phyloP scores from a whole-genome alignment of 1,140 invertebrate species.

The Octopus sinensis region DNA sequence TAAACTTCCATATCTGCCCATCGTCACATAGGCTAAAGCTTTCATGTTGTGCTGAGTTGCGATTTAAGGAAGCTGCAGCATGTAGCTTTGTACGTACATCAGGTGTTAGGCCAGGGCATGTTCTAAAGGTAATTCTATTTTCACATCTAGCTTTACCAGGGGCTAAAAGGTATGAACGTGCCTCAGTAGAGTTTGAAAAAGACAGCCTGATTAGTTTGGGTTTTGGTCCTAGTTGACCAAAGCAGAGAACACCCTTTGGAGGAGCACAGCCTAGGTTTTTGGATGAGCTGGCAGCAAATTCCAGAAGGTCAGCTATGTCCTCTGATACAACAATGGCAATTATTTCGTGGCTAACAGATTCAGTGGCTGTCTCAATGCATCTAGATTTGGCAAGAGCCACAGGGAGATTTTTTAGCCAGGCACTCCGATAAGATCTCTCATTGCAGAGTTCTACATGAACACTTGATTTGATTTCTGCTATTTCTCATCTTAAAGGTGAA shows the following conservation, averaged over 20 bases:
- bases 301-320: too few relatives aligned
- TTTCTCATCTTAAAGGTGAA: too few relatives aligned
- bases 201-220: not conserved
- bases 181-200: too few relatives aligned
- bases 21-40: not conserved
- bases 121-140: not conserved
- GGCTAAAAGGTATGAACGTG: not conserved
- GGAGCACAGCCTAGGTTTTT: not conserved
- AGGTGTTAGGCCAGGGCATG: not conserved
- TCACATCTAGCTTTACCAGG: not conserved
- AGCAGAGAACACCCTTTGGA: not conserved
- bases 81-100: not conserved
- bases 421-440: too few relatives aligned
- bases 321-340: not conserved
- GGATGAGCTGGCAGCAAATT: not conserved
- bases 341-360: not conserved
- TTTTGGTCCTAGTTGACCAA: not conserved
- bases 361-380: not conserved
- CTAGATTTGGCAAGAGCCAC: too few relatives aligned
- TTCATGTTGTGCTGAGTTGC: conserved; percentile 2
- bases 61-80: not conserved
- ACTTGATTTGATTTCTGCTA: too few relatives aligned
- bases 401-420: too few relatives aligned
- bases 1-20: not conserved
- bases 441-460: too few relatives aligned